A percentile compares a stretch with the other conserved stretches of the same genome.
Evolutionary conservation across 2,888 invertebrate species (phyloP).

Genomic region (Hyposoter dolosus): DNA sequence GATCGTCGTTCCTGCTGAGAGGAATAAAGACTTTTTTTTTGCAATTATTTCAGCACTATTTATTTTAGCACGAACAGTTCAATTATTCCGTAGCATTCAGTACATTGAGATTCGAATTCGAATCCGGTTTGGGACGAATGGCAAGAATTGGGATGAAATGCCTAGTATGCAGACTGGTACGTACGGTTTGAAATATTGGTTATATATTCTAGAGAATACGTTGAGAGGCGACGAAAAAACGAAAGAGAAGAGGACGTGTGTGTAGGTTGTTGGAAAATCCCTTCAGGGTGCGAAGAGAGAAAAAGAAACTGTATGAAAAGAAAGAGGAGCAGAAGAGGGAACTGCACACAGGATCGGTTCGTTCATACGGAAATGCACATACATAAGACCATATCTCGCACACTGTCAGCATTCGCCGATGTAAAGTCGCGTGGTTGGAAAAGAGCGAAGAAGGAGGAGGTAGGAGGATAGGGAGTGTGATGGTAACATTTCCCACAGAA

Average conservation of each 20-base stretch:
- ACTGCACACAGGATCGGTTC: background rate
- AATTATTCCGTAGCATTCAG: background rate
- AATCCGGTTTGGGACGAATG: background rate
- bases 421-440: conserved; percentile 15
- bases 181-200: conserved; percentile 6
- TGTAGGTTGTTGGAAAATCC: conserved; percentile 40
- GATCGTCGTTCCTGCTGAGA: no score
- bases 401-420: conserved; percentile 34
- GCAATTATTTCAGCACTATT: background rate
- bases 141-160: conserved; percentile 3
- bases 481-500: conserved; percentile 62
- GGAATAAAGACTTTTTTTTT: background rate
- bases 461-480: conserved; percentile 13
- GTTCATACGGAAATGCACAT: conserved; percentile 38
- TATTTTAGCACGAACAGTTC: background rate
- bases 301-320: background rate
- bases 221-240: conserved; percentile 18
- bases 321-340: conserved; percentile 19
- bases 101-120: background rate
- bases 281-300: conserved; percentile 29
- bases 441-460: background rate
- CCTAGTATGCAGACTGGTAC: background rate
- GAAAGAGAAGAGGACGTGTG: conserved; percentile 1
- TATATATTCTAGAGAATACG: conserved; percentile 20
- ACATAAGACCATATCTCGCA: background rate